Evolutionary conservation across 2,888 invertebrate species (phyloP).

Genomic region (Apomyelois bistriatella): DNA sequence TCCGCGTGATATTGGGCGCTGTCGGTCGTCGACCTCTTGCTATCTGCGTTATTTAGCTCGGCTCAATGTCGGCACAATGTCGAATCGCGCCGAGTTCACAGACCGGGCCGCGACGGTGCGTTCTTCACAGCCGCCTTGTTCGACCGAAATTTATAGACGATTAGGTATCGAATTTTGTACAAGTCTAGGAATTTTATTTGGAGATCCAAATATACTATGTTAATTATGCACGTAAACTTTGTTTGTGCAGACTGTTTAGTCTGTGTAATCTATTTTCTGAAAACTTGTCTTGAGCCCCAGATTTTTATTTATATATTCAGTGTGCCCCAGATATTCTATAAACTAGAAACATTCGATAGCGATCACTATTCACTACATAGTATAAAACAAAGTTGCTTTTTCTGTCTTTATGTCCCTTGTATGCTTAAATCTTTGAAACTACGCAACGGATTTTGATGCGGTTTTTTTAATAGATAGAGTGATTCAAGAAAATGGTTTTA

Average conservation of each 20-base stretch:
- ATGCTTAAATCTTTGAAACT: no score
- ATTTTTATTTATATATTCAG: background rate
- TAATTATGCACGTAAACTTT: conserved; percentile 17
- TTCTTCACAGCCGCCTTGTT: conserved; percentile 58
- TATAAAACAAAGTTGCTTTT: no score
- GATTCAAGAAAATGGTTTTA: no score
- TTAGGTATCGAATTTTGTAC: conserved; percentile 16
- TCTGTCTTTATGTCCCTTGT: no score
- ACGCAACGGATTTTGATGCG: no score
- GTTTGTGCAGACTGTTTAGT: conserved; percentile 17
- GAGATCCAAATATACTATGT: background rate
- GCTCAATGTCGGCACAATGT: conserved; percentile 76
- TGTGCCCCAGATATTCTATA: background rate
- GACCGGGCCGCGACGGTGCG: conserved; percentile 59
- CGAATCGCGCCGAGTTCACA: conserved; percentile 69
- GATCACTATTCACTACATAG: no score
- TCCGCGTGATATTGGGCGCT: conserved; percentile 74
- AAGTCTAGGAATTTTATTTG: conserved; percentile 12
- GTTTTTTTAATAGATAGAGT: no score
- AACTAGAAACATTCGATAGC: no score
- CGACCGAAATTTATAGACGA: conserved; percentile 56
- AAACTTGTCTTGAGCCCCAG: background rate
- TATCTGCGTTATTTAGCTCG: conserved; percentile 77
- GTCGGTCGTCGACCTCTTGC: conserved; percentile 73
- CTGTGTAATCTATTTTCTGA: background rate